Evolutionary conservation across 2,888 invertebrate species (phyloP).

Genomic region (Thecophora atra): DNA sequence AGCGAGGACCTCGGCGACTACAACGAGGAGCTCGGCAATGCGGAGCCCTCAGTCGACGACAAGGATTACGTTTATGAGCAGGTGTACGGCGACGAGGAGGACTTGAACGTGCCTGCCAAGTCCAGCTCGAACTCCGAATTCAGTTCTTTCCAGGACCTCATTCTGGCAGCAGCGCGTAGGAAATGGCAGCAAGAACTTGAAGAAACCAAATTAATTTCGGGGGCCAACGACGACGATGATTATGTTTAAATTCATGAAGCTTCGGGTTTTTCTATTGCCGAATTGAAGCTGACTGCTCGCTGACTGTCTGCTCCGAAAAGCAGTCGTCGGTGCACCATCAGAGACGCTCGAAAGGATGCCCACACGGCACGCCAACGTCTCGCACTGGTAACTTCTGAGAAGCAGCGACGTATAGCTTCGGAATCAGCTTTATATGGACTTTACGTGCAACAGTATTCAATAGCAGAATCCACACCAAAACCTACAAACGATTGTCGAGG

Average conservation of each 20-base stretch:
- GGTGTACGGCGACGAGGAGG: slow-evolving; percentile 57
- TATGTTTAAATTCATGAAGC: slow-evolving; percentile 11
- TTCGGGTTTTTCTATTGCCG: neutral
- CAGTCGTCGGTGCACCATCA: no score
- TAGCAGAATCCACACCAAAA: no score
- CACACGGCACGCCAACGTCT: no score
- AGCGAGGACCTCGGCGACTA: slow-evolving; percentile 40
- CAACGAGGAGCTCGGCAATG: slow-evolving; percentile 1
- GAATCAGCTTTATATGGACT: no score
- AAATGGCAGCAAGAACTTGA: slow-evolving; percentile 46
- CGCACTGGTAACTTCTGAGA: no score
- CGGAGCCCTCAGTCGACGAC: slow-evolving; percentile 42
- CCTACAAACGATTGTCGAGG: no score
- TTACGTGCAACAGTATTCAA: no score
- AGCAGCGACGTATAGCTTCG: no score
- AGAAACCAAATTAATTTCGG: slow-evolving; percentile 23
- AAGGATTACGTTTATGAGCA: slow-evolving; percentile 55
- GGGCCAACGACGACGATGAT: slow-evolving; percentile 4
- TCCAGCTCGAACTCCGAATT: slow-evolving; percentile 52
- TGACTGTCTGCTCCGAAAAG: neutral
- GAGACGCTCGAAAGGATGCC: no score
- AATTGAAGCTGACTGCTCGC: neutral
- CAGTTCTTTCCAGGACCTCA: slow-evolving; percentile 58
- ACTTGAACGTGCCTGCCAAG: slow-evolving; percentile 50
- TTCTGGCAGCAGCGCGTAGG: slow-evolving; percentile 53